Conservation (phyloP, 2,888 invertebrate genomes). For the Deilephila porcellus region DNA sequence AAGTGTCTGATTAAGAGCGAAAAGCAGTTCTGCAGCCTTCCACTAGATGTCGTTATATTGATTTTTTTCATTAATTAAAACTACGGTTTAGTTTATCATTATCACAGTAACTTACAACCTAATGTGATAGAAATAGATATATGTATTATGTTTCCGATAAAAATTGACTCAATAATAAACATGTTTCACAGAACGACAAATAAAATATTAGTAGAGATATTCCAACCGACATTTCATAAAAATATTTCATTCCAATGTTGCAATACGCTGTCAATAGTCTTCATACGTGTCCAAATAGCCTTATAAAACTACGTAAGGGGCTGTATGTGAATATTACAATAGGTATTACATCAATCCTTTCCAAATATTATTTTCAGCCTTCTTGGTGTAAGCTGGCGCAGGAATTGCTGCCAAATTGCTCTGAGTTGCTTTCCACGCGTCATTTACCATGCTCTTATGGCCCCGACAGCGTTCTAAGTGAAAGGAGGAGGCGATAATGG, state of each 20-base stretch:
- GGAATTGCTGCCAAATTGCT: constrained; percentile 80
- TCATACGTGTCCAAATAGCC: constrained; percentile 1
- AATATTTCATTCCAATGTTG: neutral
- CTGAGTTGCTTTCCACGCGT: constrained; percentile 73
- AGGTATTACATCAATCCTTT: constrained; percentile 31
- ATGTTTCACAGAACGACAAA: too few species aligned
- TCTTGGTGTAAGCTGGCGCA: constrained; percentile 60
- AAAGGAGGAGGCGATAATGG: constrained; percentile 23
- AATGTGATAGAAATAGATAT: too few species aligned
- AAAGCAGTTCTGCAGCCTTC: too few species aligned
- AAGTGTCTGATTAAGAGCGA: too few species aligned
- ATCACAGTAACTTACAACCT: too few species aligned
- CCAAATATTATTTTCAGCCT: constrained; percentile 62
- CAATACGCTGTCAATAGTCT: constrained; percentile 1
- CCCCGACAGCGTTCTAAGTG: constrained; percentile 19
- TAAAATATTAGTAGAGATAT: neutral
- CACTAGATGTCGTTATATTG: too few species aligned
- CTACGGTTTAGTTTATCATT: too few species aligned
- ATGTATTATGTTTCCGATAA: too few species aligned
- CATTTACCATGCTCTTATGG: constrained; percentile 64
- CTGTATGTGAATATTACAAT: constrained; percentile 29
- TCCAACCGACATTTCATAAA: neutral
- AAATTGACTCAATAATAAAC: too few species aligned
- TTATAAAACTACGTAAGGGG: constrained; percentile 14
- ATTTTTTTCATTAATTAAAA: too few species aligned